Base-by-base conservation (phyloP, 2,797 vertebrate species). In the Clamator glandarius region DNA sequence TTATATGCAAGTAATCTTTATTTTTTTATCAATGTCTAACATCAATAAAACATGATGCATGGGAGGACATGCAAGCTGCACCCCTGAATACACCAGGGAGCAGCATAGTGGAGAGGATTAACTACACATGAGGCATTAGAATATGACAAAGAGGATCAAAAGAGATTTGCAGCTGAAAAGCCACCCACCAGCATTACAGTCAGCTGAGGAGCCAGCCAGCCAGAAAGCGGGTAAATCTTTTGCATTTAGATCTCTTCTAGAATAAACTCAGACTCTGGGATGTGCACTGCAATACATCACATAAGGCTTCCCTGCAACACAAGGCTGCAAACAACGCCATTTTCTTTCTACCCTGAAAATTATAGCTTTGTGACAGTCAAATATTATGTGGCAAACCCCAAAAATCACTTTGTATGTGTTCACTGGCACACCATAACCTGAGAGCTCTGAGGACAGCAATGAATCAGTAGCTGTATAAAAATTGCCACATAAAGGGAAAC, bases 141-240 rank as follows among this genome's bases (percentile, higher is more conserved):
- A 90, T 94, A 90, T 82, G 95, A 90, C 93, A 96, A 94, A 96
- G 96, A 96, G 95, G 96, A 97, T 96, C 89, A 95, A 69, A 85
- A 93, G 83, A 92, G 95, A 96, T 96, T 96, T 96, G 77, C 8
- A 59, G 52, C 67, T 90, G 84, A 89, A 96, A 96, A 96, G 84
- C 90, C 85, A 78, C 83, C 90, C 88, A 91, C 55, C 75, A 85
- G 89, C 92, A 90, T 93, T 84, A 74, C 46, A 91, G 94, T 83
- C 77, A 94, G 92, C 85, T 94, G 89, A 89, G 83, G 78, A 94
- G 84, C 69, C 0, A 9, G 82, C 15, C 73, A 74, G 79, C 29
- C 74, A 84, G 58, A 78, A 82, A 89, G 24, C 0, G 6, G 19
- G 63, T 48, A 81, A 88, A 76, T 57, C 82, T 39, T 91, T 80